Base-by-base conservation (phyloP, 2,797 vertebrate species). In the Cheracebus regulus region DNA sequence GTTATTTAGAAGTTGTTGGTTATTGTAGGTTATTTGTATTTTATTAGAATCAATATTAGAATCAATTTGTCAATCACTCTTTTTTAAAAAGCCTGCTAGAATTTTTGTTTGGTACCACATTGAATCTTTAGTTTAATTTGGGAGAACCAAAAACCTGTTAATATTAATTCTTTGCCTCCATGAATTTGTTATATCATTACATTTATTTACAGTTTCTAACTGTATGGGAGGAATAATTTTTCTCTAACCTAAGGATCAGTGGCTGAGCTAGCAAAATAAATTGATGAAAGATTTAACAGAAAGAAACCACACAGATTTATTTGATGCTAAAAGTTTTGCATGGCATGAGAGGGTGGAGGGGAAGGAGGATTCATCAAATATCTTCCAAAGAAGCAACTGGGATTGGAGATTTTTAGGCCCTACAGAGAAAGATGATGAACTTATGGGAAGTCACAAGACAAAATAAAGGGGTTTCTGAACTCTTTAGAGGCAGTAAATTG, bases 291-390 rank as follows among this genome's bases (percentile, higher is more conserved):
- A 72, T 13, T 24, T 13, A 33, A 15, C 9, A 44, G 52, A 3
- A 61, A 39, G 36, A 90, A 55, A 72, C 4, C 3, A 73, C 2
- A 14, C n/a, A 50, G 73, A 10, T 33, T 30, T 52, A 24, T 17
- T 76, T 36, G 55, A 28, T 73, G 12, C 44, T 75, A 33, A 52
- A 88, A 30, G 13, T 10, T 58, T 93, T 61, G 41, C 15, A 52
- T 61, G 13, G 28, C 46, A 30, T 15, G 26, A 61, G 2, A 15
- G 52, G 1, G 11, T 2, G 5, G 1, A 7, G 2, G 50, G 33
- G 1, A 48, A 5, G 13, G 3, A 3, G 7, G 79, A 14, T 22
- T 79, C 20, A 39, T 57, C 26, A 57, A 80, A 44, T 17, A 67
- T n/a, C 30, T 12, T 30, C 36, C 36, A 9, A 52, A 39, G 48